Conservation (phyloP, 2,888 invertebrate genomes). For the Cotesia congregata region DNA sequence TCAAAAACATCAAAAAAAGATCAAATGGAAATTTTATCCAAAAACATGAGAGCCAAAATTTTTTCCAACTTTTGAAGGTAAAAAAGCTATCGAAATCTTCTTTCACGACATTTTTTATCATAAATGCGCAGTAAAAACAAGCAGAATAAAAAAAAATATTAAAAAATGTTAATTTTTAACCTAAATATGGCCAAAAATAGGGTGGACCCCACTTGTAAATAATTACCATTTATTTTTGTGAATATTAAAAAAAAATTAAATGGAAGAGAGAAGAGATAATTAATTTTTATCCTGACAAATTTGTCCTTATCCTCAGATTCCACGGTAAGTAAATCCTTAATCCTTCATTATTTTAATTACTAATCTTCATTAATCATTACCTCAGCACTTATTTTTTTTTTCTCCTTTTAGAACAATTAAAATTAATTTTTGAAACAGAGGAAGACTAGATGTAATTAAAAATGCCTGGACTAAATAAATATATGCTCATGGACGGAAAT, state of each 20-base stretch:
- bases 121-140: no score
- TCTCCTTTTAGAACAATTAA: not conserved
- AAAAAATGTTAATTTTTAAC: no score
- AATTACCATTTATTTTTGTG: no score
- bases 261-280: not conserved
- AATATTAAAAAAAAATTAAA: not conserved
- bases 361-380: not conserved
- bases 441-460: not conserved
- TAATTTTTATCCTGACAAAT: not conserved
- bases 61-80: no score
- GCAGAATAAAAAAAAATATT: no score
- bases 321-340: not conserved
- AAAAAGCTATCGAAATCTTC: no score
- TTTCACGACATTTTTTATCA: no score
- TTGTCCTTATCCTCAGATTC: not conserved
- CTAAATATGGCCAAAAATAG: no score
- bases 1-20: no score
- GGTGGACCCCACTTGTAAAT: no score
- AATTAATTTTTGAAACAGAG: not conserved
- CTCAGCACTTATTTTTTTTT: not conserved
- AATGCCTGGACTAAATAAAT: not conserved
- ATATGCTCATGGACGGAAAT: not conserved
- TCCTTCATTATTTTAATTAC: constrained; percentile 3
- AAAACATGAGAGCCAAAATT: no score
- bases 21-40: no score